Base-by-base conservation (phyloP, 2,113 vertebrate genomes). In the Nanorana parkeri region DNA sequence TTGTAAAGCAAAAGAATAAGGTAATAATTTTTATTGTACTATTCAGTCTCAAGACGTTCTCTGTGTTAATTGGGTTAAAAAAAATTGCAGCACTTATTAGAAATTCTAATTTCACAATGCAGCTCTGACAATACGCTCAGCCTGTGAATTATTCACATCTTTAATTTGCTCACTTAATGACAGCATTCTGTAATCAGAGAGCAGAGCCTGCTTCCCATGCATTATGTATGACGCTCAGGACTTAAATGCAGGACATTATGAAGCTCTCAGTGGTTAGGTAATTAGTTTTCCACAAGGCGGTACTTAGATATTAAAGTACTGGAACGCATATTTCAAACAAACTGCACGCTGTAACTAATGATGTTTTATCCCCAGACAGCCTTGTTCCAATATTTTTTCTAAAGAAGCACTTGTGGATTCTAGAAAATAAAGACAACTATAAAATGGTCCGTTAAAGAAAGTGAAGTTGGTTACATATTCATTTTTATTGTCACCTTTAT, bases 91-190 rank as follows among this genome's bases (percentile, higher is more conserved):
- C 89, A 92, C 94, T 94, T 94, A 95, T 95, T 95, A 95, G 93
- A 95, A 95, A 94, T 95, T 95, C 93, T 95, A 95, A 95, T 95
- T 95, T 92, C 93, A 94, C 93, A 93, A 95, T 94, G 93, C 93
- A 94, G 93, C 89, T 89, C 90, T 93, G 93, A 94, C 93, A 95
- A 94, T 95, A 93, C 93, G 92, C 93, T 91, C 92, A 93, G 92
- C 89, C 92, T 94, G 92, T 95, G 94, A 95, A 95, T 95, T 94
- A 95, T 95, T 95, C 93, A 95, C 93, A 92, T 95, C 93, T 94
- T 93, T 94, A 95, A 95, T 95, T 95, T 95, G 94, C 94, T 94
- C 94, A 93, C 93, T 94, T 94, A 95, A 95, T 95, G 93, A 94
- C 94, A 94, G 92, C 94, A 92, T 93, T 94, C 93, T 93, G 93